phyloP scores from a whole-genome alignment of 92 coral and sea anemone genomes.

The Blastomussa wellsi region DNA sequence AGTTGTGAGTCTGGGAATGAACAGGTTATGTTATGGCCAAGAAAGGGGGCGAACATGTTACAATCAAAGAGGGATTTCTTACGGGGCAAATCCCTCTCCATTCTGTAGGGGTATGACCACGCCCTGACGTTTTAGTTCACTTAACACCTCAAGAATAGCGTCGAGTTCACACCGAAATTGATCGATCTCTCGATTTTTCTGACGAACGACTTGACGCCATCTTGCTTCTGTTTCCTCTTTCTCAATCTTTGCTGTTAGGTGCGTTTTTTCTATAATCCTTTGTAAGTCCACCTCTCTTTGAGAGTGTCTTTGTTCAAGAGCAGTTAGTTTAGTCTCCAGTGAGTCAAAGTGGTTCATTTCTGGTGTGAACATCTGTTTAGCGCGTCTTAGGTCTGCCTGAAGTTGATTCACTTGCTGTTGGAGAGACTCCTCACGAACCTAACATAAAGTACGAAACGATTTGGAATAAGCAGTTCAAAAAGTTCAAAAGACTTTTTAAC shows the following conservation, averaged over 20 bases:
- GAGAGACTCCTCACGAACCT: conserved; percentile 87
- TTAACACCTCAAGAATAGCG: conserved; percentile 81
- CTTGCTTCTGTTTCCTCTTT: conserved; percentile 82
- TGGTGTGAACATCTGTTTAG: conserved; percentile 84
- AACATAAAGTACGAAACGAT: conserved; percentile 6
- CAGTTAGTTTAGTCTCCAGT: conserved; percentile 79
- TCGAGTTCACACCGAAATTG: conserved; percentile 88
- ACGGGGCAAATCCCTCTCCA: conserved; percentile 34
- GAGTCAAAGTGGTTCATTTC: conserved; percentile 95
- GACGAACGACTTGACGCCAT: conserved; percentile 76
- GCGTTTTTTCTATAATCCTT: conserved; percentile 76
- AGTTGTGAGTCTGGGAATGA: no score
- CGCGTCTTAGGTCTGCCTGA: conserved; percentile 68
- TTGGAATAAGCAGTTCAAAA: neutral
- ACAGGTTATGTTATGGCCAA: no score
- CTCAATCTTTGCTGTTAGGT: conserved; percentile 79
- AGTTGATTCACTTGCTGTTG: conserved; percentile 83
- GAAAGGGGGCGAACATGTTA: no score
- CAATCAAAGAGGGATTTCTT: neutral
- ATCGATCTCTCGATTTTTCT: conserved; percentile 94
- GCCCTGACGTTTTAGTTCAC: conserved; percentile 90
- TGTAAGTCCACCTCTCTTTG: conserved; percentile 88
- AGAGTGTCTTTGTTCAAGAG: conserved; percentile 80
- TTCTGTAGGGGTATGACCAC: conserved; percentile 72
- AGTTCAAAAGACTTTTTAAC: neutral